Evolutionary conservation across 2,888 invertebrate genomes (phyloP), one percentile per base, ranked within the genome.

Genomic region (Apamea monoglypha): DNA sequence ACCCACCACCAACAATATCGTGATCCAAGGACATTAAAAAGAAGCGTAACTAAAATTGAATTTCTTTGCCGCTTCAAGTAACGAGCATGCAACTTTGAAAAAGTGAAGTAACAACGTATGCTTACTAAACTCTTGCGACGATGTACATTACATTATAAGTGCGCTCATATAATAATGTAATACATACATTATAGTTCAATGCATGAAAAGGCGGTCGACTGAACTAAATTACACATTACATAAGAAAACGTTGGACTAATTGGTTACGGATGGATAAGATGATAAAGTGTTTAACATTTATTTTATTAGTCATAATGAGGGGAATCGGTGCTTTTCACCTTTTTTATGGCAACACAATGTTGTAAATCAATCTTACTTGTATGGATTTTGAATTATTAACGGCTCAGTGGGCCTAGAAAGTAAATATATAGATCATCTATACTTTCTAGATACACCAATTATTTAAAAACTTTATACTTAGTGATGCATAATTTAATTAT

Each of bases 1-100:
- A 90, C 86, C 88, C 82, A 90, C 88, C 85, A 81, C 85, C 85
- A 88, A 89, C 89, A 91, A 88, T 90, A 89, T 91, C 96, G 94
- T 94, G 95, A 91, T 93, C 87, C 95, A 95, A 96, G 96, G 96
- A 95, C 95, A 94, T 89, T 94, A 91, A 94, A 93, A 92, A 92
- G 91, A 92, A 93, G 92, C 93, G 94, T 94, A 94, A 94, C 94
- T 92, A 93, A 96, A 93, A 91, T 92, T 93, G 91, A 91, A 93
- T 94, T 94, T 93, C 93, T 94, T 93, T 91, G 91, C 89, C 90
- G 91, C 92, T 89, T 85, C 91, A 85, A 89, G 90, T 90, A 92
- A 91, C 91, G 91, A 93, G 92, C 92, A 91, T 93, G 93, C 93
- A 92, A 93, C 92, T 92, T 92, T 89, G 93, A 94, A 93, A 92